Conservation (phyloP, 2,797 vertebrate species). For the Semaprochilodus insignis region DNA sequence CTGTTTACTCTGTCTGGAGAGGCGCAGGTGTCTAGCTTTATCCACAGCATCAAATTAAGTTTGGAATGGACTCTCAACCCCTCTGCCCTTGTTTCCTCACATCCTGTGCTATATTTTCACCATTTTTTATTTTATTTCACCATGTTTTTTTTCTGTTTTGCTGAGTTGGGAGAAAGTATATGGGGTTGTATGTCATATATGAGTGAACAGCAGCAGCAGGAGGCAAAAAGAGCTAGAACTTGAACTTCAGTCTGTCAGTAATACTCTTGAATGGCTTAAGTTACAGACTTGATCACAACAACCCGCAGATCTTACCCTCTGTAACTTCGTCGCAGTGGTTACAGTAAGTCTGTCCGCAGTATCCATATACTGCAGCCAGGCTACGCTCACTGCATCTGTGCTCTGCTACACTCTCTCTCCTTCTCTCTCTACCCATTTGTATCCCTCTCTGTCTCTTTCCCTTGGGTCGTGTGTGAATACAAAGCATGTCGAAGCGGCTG, state of each 20-base stretch:
- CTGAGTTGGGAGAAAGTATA: conserved; percentile 61
- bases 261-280: too few species aligned
- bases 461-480: conserved; percentile 64
- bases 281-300: too few species aligned
- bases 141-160: conserved; percentile 35
- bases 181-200: conserved; percentile 14
- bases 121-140: neutral
- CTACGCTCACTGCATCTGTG: neutral
- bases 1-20: conserved; percentile 68
- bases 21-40: conserved; percentile 61
- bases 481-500: conserved; percentile 53
- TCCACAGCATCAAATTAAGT: conserved; percentile 63
- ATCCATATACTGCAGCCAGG: neutral
- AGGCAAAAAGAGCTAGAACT: conserved; percentile 44
- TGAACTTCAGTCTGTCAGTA: conserved; percentile 10
- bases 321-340: neutral
- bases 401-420: conserved; percentile 11
- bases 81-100: conserved; percentile 56
- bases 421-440: conserved; percentile 23
- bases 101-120: conserved; percentile 25
- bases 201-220: neutral
- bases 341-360: neutral
- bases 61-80: conserved; percentile 58
- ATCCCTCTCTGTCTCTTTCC: conserved; percentile 14
- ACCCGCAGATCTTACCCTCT: too few species aligned